phyloP scores from a whole-genome alignment of 2,113 vertebrate genomes.

The Irena cyanogastra region DNA sequence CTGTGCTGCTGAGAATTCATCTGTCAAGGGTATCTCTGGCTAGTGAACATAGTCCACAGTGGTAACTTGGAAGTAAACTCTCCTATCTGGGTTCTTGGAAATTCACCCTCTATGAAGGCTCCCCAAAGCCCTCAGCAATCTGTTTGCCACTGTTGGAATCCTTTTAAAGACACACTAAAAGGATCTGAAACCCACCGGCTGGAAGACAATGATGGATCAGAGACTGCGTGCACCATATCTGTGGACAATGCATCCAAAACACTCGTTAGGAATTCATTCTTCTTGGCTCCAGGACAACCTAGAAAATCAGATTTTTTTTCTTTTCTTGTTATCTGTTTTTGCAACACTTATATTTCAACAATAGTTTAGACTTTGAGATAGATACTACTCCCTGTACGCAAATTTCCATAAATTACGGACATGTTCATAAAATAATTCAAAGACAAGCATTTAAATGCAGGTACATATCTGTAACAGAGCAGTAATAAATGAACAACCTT shows the following conservation, averaged over 20 bases:
- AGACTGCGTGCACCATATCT: slow-evolving; percentile 95
- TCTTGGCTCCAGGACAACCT: slow-evolving; percentile 95
- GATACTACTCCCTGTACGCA: background rate
- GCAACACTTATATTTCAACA: background rate
- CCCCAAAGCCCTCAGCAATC: background rate
- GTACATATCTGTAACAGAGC: background rate
- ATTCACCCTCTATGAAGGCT: background rate
- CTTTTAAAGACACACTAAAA: background rate
- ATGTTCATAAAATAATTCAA: background rate
- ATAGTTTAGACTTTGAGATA: background rate
- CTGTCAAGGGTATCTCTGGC: background rate
- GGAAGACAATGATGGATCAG: slow-evolving; percentile 82
- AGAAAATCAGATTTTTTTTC: slow-evolving; percentile 4
- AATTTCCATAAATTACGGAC: background rate
- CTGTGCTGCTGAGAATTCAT: background rate
- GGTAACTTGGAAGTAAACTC: background rate
- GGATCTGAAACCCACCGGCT: slow-evolving; percentile 75
- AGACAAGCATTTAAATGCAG: background rate
- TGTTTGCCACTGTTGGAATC: background rate
- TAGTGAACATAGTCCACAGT: background rate
- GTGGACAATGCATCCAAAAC: slow-evolving; percentile 93
- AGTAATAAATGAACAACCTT: background rate
- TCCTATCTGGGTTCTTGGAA: background rate
- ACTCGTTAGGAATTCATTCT: slow-evolving; percentile 94
- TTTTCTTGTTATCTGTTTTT: background rate